These are phyloP conservation scores for Tyrophagus putrescentiae DNA, from an alignment of 1,140 invertebrate species.

Conservation along the genomic window DNA sequence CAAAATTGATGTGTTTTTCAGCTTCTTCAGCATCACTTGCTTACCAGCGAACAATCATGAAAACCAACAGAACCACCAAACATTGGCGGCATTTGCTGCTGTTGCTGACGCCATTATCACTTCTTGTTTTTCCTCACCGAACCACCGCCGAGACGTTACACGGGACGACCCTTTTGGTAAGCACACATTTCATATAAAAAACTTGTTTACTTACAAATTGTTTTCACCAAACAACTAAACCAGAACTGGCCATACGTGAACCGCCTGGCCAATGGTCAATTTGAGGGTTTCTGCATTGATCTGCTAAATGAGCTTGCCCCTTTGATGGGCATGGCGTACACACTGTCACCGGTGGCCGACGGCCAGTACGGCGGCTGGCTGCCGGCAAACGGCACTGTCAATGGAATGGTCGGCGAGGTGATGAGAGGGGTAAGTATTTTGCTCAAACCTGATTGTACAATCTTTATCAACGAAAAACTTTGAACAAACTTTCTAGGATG, in stretches of 20 bases:
- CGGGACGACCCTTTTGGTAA: constrained; percentile 12
- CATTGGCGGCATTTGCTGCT: too few relatives aligned
- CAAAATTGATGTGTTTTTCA: too few relatives aligned
- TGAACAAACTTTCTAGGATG: constrained; percentile 7
- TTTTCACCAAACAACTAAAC: neutral
- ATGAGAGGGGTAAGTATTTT: constrained; percentile 39
- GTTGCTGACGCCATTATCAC: too few relatives aligned
- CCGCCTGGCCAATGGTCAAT: constrained; percentile 6
- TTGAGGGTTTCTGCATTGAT: constrained; percentile 20
- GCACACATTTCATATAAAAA: neutral
- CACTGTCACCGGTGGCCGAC: constrained; percentile 34
- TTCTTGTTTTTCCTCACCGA: too few relatives aligned
- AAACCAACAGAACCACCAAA: too few relatives aligned
- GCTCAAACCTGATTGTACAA: neutral
- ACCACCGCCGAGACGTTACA: neutral
- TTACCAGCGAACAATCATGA: too few relatives aligned
- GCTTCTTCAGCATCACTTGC: too few relatives aligned
- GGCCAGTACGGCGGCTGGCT: constrained; percentile 50
- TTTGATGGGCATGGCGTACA: constrained; percentile 6
- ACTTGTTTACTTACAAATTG: neutral
- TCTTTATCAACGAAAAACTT: neutral
- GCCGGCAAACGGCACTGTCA: constrained; percentile 47
- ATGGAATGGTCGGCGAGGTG: constrained; percentile 69
- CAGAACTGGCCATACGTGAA: constrained; percentile 18
- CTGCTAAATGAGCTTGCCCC: constrained; percentile 16